Evolutionary conservation across 64 coral and sea anemone species (phyloP).

Genomic region (Montipora capricornis): DNA sequence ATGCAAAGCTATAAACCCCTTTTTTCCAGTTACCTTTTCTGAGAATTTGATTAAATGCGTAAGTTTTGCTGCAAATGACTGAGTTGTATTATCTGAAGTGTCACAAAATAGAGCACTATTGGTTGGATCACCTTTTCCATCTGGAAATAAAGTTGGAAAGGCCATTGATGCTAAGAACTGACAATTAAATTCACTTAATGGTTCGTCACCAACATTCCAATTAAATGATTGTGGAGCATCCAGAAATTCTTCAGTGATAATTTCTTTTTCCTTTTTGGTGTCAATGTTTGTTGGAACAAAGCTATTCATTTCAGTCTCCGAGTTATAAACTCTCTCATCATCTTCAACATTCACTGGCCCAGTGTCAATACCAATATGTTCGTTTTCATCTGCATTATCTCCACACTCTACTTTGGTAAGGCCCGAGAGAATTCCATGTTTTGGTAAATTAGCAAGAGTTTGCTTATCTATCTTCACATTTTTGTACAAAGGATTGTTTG

Average conservation of each 20-base stretch:
- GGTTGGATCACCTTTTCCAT: slow-evolving; percentile 2
- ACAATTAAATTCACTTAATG: slow-evolving; percentile 52
- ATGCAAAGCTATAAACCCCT: too few species aligned
- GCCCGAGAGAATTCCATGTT: too few species aligned
- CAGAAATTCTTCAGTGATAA: slow-evolving; percentile 12
- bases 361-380: too few species aligned
- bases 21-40: slow-evolving; percentile 42
- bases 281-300: slow-evolving; percentile 55
- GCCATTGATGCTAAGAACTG: slow-evolving; percentile 63
- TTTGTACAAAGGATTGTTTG: too few species aligned
- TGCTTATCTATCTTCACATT: too few species aligned
- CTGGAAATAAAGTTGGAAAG: slow-evolving; percentile 51
- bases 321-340: too few species aligned
- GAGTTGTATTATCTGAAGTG: slow-evolving; percentile 12
- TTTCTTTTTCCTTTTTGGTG: slow-evolving; percentile 42
- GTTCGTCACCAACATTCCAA: slow-evolving; percentile 38
- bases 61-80: neutral
- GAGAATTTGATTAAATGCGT: neutral
- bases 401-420: too few species aligned
- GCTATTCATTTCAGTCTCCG: slow-evolving; percentile 59
- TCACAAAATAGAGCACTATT: slow-evolving; percentile 33
- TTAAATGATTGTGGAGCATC: neutral
- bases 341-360: too few species aligned
- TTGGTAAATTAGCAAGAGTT: too few species aligned
- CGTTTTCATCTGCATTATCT: too few species aligned